Evolutionary conservation across 2,888 invertebrate genomes (phyloP).

Genomic region (Melieria picta): DNA sequence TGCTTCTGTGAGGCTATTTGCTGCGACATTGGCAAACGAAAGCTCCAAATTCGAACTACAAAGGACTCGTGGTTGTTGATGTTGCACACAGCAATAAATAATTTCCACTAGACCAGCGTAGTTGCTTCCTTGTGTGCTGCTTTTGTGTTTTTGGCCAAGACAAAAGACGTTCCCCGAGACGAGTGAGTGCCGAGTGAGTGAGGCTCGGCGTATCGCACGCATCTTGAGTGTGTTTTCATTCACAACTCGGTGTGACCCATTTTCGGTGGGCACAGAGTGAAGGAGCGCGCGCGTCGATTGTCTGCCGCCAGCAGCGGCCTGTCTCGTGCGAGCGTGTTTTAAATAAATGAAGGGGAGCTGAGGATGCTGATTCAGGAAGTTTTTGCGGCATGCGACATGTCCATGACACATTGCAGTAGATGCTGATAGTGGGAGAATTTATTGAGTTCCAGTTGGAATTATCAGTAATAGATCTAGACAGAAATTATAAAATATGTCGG

Average conservation of each 20-base stretch:
- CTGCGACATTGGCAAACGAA: conserved; percentile 19
- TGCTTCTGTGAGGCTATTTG: neutral
- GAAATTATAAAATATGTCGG: conserved; percentile 44
- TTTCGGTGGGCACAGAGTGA: conserved; percentile 11
- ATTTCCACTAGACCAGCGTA: conserved; percentile 1
- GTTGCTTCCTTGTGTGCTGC: conserved; percentile 8
- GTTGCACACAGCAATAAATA: conserved; percentile 13
- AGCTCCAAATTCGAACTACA: conserved; percentile 12
- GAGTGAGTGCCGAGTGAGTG: neutral
- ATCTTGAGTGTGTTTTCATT: neutral
- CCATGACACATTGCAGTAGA: neutral
- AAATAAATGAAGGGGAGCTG: neutral
- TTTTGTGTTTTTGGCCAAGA: neutral
- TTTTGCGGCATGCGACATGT: neutral
- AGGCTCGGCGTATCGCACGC: neutral
- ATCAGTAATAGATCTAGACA: conserved; percentile 45
- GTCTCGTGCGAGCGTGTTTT: neutral
- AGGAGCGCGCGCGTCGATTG: too few species aligned
- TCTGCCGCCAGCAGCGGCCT: too few species aligned
- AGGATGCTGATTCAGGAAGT: conserved; percentile 20
- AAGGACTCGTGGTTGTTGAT: conserved; percentile 26
- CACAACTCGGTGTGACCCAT: conserved; percentile 16
- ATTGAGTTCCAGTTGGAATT: conserved; percentile 61
- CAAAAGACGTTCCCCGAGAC: neutral
- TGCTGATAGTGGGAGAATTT: conserved; percentile 49